These are phyloP conservation scores for Cecropterus lyciades DNA, from an alignment of 1,140 invertebrate genomes.

Conservation along the genomic window DNA sequence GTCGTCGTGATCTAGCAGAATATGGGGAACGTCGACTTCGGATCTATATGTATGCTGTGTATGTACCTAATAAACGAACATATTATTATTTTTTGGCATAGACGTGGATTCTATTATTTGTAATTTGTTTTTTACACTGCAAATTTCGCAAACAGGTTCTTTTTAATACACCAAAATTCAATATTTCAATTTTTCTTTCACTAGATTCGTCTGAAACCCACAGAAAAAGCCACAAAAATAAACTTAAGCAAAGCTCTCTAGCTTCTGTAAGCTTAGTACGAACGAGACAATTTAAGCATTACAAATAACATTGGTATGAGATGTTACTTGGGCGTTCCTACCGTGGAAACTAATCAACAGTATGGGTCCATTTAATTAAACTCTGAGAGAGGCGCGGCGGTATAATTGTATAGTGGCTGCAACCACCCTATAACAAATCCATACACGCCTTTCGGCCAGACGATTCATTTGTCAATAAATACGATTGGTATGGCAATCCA, in stretches of 20 bases:
- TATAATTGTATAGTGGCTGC: constrained; percentile 25
- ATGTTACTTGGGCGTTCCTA: constrained; percentile 11
- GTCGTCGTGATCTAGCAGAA: no score
- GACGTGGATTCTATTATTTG: no score
- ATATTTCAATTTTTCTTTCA: no score
- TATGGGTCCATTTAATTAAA: constrained; percentile 27
- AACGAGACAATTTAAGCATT: constrained; percentile 12
- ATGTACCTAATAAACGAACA: no score
- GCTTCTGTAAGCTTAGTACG: constrained; percentile 16
- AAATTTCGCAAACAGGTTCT: no score
- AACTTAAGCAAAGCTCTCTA: background rate
- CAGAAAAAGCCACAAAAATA: no score
- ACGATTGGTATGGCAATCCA: constrained; percentile 23
- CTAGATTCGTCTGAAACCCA: no score
- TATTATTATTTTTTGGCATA: no score
- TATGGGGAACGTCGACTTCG: no score
- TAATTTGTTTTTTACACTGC: no score
- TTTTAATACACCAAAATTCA: no score
- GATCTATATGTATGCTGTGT: no score
- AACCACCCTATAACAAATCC: constrained; percentile 35
- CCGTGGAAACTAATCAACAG: constrained; percentile 32
- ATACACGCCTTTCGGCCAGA: constrained; percentile 10
- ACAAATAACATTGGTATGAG: constrained; percentile 15
- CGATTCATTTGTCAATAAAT: constrained; percentile 30
- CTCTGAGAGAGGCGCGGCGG: constrained; percentile 12